Percentiles rank a stretch among this genome's conserved stretches.
These are phyloP conservation scores for Ptychadena robeensis DNA, from an alignment of 2,797 vertebrate genomes.

Conservation along the genomic window DNA sequence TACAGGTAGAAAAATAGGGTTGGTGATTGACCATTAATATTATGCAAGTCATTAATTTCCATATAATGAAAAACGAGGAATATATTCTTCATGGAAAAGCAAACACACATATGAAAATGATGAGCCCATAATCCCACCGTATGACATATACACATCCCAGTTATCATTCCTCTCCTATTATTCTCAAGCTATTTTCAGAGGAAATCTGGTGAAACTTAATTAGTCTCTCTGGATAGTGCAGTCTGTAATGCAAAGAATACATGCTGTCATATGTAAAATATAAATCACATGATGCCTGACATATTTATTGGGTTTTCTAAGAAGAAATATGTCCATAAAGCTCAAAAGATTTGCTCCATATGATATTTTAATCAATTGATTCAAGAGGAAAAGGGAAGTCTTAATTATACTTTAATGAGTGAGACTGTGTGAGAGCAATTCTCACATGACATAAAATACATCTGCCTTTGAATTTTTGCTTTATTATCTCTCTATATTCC, in stretches of 20 bases:
- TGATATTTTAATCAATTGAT: constrained; percentile 9
- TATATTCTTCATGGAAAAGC: neutral
- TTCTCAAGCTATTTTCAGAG: neutral
- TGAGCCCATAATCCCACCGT: neutral
- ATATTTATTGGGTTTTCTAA: constrained; percentile 33
- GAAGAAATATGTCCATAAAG: neutral
- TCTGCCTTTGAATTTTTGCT: neutral
- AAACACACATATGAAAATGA: neutral
- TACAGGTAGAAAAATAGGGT: no score
- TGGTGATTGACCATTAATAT: no score
- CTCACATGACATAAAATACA: neutral
- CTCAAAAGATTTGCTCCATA: constrained; percentile 18
- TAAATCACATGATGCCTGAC: constrained; percentile 8
- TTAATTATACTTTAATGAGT: constrained; percentile 5
- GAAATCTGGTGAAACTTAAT: neutral
- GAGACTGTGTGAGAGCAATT: neutral
- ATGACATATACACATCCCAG: neutral
- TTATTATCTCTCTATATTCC: no score
- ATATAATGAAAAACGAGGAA: no score
- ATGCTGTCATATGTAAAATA: constrained; percentile 5
- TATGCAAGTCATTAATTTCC: no score
- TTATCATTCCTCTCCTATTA: neutral
- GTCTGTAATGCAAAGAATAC: neutral
- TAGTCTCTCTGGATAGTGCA: constrained; percentile 1
- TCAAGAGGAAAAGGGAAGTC: neutral